Evolutionary conservation across 1,140 invertebrate genomes (phyloP).

Genomic region (Trachymyrmex cornetzi): DNA sequence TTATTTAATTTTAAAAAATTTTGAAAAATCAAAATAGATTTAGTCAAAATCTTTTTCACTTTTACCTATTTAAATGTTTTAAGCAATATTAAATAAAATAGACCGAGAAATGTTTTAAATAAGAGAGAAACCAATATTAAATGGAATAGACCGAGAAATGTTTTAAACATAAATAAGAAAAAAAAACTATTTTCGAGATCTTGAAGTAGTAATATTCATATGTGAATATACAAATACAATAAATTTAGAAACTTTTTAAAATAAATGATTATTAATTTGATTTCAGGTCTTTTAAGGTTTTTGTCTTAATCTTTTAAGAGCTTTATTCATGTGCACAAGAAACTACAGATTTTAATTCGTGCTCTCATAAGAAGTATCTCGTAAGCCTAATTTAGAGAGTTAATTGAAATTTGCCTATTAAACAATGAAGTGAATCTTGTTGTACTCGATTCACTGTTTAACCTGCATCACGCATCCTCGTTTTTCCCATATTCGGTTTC

Average conservation of each 20-base stretch:
- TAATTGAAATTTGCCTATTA: conserved; percentile 49
- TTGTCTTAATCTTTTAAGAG: background rate
- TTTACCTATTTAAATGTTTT: background rate
- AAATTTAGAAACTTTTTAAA: conserved; percentile 1
- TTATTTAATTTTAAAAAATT: conserved; percentile 4
- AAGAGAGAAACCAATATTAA: too few relatives aligned
- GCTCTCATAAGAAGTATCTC: background rate
- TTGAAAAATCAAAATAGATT: background rate
- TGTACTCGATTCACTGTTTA: background rate
- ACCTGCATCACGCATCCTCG: background rate
- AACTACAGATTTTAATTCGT: background rate
- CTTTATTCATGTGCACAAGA: background rate
- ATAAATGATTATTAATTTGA: conserved; percentile 3
- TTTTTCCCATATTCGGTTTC: conserved; percentile 37
- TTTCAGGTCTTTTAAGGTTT: background rate
- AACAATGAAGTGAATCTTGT: background rate
- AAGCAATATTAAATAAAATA: too few relatives aligned
- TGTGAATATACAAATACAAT: background rate
- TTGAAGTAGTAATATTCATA: too few relatives aligned
- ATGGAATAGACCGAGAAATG: too few relatives aligned
- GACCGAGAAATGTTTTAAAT: too few relatives aligned
- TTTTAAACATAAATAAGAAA: too few relatives aligned
- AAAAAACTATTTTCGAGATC: too few relatives aligned
- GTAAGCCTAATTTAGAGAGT: conserved; percentile 18
- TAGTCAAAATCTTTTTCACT: background rate